These are phyloP conservation scores for Gisinianus flammeolus DNA, from an alignment of 2,888 invertebrate genomes.

Conservation along the genomic window DNA sequence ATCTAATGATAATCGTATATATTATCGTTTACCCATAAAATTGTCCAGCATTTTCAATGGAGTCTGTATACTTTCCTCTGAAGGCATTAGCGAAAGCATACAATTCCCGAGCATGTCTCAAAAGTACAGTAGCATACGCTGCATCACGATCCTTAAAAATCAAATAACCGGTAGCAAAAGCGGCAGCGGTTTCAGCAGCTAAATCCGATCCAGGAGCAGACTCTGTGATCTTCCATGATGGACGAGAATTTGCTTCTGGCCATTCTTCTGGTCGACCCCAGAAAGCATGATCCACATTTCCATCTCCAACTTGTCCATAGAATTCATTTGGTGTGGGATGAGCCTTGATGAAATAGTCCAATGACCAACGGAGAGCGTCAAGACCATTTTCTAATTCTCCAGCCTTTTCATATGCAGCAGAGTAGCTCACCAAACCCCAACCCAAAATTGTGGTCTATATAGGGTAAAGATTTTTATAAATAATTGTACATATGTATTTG, in stretches of 20 bases:
- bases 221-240: conserved; percentile 67
- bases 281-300: conserved; percentile 66
- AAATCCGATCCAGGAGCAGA: conserved; percentile 68
- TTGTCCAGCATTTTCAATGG: conserved; percentile 63
- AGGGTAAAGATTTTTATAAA: too few relatives aligned
- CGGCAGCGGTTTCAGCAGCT: conserved; percentile 69
- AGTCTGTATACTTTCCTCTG: conserved; percentile 65
- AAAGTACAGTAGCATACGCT: conserved; percentile 63
- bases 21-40: conserved; percentile 36
- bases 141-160: conserved; percentile 62
- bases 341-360: conserved; percentile 69
- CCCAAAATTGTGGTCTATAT: conserved; percentile 66
- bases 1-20: neutral
- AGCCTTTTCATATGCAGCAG: conserved; percentile 64
- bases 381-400: conserved; percentile 64
- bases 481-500: too few relatives aligned
- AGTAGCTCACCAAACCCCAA: conserved; percentile 66
- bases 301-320: conserved; percentile 69
- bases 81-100: conserved; percentile 65
- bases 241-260: conserved; percentile 66
- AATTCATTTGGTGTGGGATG: conserved; percentile 62
- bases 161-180: conserved; percentile 67
- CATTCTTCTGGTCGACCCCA: conserved; percentile 69
- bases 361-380: conserved; percentile 67
- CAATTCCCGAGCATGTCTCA: conserved; percentile 65